Conservation (phyloP, 2,888 invertebrate species). For the Euplexia lucipara region DNA sequence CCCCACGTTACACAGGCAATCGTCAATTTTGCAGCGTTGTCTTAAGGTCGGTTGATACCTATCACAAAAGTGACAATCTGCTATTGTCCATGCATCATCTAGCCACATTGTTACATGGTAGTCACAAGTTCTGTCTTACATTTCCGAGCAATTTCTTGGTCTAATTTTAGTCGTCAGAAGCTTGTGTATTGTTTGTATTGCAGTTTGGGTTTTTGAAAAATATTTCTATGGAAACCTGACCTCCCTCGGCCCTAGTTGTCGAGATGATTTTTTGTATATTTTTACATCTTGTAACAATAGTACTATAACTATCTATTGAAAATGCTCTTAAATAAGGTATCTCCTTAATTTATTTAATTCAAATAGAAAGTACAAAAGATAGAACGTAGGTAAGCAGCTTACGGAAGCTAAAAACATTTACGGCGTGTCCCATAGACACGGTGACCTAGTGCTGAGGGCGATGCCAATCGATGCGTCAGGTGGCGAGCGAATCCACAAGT, state of each 20-base stretch:
- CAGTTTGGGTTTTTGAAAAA: background rate
- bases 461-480: slow-evolving; percentile 83
- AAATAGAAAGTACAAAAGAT: slow-evolving; percentile 6
- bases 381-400: background rate
- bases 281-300: too few relatives aligned
- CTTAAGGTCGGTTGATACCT: background rate
- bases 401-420: slow-evolving; percentile 23
- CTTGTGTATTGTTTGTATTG: background rate
- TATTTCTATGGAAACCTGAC: background rate
- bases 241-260: too few relatives aligned
- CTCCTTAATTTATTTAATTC: background rate
- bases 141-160: too few relatives aligned
- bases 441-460: slow-evolving; percentile 79
- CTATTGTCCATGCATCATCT: too few relatives aligned
- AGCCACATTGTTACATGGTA: background rate
- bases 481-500: slow-evolving; percentile 72
- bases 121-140: background rate
- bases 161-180: background rate
- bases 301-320: too few relatives aligned
- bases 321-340: too few relatives aligned
- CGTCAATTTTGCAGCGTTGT: too few relatives aligned
- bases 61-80: background rate
- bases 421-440: slow-evolving; percentile 67
- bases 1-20: too few relatives aligned
- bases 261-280: too few relatives aligned